Evolutionary conservation across 1,140 invertebrate species (phyloP).

Genomic region (Brachionus rotundiformis): DNA sequence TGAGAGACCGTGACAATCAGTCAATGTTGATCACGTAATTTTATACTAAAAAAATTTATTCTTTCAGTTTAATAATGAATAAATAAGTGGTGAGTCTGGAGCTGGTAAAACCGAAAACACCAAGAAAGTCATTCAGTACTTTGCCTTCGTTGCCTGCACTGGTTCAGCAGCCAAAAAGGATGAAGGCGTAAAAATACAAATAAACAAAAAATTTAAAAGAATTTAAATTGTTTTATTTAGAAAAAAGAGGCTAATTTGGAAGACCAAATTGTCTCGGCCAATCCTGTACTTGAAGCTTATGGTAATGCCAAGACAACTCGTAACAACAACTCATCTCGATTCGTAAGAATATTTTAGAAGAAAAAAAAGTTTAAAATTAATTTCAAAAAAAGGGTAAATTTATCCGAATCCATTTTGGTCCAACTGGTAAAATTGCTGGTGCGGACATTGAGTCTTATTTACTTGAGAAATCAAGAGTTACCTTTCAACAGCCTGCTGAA

Average conservation of each 20-base stretch:
- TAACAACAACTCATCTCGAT: slow-evolving; percentile 71
- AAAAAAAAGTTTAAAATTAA: background rate
- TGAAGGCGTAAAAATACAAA: slow-evolving; percentile 54
- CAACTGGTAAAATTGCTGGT: slow-evolving; percentile 97
- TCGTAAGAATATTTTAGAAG: slow-evolving; percentile 62
- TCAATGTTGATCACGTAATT: slow-evolving; percentile 68
- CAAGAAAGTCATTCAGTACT: slow-evolving; percentile 72
- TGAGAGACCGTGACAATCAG: slow-evolving; percentile 65
- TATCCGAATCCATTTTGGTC: slow-evolving; percentile 99
- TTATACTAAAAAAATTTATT: slow-evolving; percentile 38
- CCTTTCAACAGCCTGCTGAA: slow-evolving; percentile 92
- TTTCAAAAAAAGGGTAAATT: slow-evolving; percentile 73
- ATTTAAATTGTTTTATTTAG: no score
- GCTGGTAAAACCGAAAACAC: slow-evolving; percentile 73
- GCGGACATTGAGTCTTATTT: slow-evolving; percentile 99
- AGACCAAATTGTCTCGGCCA: slow-evolving; percentile 70
- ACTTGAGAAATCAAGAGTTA: slow-evolving; percentile 99
- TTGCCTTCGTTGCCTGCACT: slow-evolving; percentile 67
- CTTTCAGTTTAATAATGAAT: background rate
- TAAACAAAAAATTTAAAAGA: no score
- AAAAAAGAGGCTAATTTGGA: slow-evolving; percentile 62
- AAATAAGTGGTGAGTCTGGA: slow-evolving; percentile 68
- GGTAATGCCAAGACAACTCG: slow-evolving; percentile 70
- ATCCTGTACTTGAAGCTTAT: slow-evolving; percentile 68
- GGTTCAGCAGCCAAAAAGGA: slow-evolving; percentile 64